Evolutionary conservation across 2,113 vertebrate genomes (phyloP).

Genomic region (Ptychochromis oligacanthus): DNA sequence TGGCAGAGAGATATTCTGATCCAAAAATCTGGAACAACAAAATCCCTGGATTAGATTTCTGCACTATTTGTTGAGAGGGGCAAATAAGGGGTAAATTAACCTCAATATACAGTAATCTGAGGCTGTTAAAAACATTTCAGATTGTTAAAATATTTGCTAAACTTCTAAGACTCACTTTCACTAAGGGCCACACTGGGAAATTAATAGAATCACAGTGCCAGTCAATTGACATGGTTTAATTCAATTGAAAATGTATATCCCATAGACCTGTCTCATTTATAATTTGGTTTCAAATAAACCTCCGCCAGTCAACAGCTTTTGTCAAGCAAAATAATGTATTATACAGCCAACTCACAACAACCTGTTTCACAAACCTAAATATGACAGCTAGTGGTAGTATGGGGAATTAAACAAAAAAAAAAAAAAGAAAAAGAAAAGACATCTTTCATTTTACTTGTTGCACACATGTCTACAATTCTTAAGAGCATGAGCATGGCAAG

Average conservation of each 20-base stretch:
- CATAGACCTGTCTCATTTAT: neutral
- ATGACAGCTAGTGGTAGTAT: too few species aligned
- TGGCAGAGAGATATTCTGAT: constrained; percentile 20
- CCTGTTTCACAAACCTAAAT: neutral
- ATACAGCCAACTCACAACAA: neutral
- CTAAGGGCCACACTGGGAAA: neutral
- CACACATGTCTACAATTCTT: neutral
- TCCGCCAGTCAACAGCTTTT: neutral
- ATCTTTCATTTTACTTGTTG: neutral
- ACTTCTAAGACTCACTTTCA: neutral
- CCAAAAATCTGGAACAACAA: constrained; percentile 24
- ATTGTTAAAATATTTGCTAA: neutral
- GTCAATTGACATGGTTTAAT: neutral
- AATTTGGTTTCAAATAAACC: neutral
- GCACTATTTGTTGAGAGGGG: neutral
- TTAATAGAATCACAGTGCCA: neutral
- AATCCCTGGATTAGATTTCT: constrained; percentile 30
- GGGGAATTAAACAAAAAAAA: neutral
- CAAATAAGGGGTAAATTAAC: neutral
- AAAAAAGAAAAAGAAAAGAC: too few species aligned
- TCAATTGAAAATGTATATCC: neutral
- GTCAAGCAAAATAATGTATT: neutral
- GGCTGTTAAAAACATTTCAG: neutral
- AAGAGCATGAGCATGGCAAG: neutral
- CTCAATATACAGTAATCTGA: neutral